Conservation (phyloP, 2,797 vertebrate species). For the Cirrhinus molitorella region DNA sequence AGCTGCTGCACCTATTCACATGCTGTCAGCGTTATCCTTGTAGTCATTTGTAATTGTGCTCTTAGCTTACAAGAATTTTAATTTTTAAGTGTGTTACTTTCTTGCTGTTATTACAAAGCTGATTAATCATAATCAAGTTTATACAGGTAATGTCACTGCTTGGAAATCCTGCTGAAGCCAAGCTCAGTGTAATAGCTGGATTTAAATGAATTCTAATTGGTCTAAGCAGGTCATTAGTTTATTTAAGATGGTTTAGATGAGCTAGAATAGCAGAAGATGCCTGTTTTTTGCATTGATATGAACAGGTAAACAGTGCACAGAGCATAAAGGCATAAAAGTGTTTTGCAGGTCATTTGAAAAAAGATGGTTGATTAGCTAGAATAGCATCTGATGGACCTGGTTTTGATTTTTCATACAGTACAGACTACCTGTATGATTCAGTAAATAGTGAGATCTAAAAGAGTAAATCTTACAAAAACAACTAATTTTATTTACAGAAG, state of each 20-base stretch:
- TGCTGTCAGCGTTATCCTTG: not conserved
- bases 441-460: constrained; percentile 13
- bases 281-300: not conserved
- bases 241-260: not conserved
- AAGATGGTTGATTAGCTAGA: not conserved
- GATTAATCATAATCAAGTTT: not conserved
- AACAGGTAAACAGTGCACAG: not conserved
- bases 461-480: constrained; percentile 45
- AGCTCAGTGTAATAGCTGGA: not conserved
- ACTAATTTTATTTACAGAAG: not conserved
- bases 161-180: not conserved
- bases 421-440: not conserved
- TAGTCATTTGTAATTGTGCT: constrained; percentile 6
- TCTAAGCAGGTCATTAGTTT: not conserved
- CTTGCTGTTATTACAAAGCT: not conserved
- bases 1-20: not conserved
- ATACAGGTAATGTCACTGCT: not conserved
- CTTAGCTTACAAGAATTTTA: not conserved
- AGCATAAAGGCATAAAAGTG: not conserved
- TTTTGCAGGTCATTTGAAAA: not conserved
- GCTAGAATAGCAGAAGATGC: not conserved
- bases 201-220: not conserved
- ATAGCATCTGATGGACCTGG: not conserved
- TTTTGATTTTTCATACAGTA: not conserved
- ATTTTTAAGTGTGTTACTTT: not conserved